Percentiles rank a stretch among this genome's conserved stretches.
Evolutionary conservation across 1,140 invertebrate species (phyloP).

Genomic region (Ruditapes philippinarum): DNA sequence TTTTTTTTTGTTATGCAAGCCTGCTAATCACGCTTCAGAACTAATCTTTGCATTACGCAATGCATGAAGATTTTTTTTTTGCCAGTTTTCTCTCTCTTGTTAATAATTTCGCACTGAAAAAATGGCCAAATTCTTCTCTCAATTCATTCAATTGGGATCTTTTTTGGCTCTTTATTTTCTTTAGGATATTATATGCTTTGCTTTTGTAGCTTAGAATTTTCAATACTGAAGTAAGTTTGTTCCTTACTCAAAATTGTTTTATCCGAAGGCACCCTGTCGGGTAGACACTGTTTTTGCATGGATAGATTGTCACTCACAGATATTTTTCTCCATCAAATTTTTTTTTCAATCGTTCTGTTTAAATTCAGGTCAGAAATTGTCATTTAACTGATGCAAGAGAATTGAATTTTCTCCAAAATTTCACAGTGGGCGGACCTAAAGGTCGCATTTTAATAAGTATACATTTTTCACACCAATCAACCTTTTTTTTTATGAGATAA

Average conservation of each 20-base stretch:
- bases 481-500: slow-evolving; percentile 2
- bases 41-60: slow-evolving; percentile 9
- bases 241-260: background rate
- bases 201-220: background rate
- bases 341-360: background rate
- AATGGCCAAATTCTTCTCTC: background rate
- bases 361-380: too few relatives aligned
- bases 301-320: background rate
- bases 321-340: background rate
- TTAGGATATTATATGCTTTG: background rate
- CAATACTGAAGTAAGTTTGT: background rate
- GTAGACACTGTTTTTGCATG: background rate
- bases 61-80: slow-evolving; percentile 32
- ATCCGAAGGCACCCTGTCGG: background rate
- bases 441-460: background rate
- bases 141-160: background rate
- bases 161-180: background rate
- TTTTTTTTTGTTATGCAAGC: background rate
- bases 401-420: background rate
- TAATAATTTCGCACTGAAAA: background rate
- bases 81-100: slow-evolving; percentile 34
- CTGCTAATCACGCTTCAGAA: background rate
- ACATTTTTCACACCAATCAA: background rate
- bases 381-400: background rate
- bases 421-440: background rate